Evolutionary conservation across 2,888 invertebrate genomes (phyloP), one percentile per base, ranked within the genome.

Genomic region (Thelaira solivaga): DNA sequence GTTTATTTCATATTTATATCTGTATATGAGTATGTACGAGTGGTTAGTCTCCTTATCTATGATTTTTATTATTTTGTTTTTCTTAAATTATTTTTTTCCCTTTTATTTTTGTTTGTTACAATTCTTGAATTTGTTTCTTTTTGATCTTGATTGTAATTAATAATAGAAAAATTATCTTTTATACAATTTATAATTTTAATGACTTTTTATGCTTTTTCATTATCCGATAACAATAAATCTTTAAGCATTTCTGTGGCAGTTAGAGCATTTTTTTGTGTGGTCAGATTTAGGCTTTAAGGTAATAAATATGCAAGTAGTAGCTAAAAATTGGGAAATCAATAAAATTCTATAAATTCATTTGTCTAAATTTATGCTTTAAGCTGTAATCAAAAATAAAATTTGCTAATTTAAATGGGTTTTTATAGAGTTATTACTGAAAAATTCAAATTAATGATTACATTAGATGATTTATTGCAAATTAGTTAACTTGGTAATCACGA

Each of bases 111-210:
- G 43, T 8, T 73, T 73, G 39, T 57, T 78, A 53, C 43, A 73
- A 29, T 55, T 71, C 39, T 20, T 49, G 8, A 34, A 24, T 36
- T 41, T 49, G 22, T 22, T 36, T 51, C 62, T 31, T n/a, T 36
- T 53, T 26, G n/a, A 78, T 78, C 77, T 69, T 62, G 77, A 78
- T 78, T 73, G 61, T 78, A 64, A 73, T 78, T 78, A 73, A 78
- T 78, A 78, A 78, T 59, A 59, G 24, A 49, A 59, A 69, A 29
- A 69, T 59, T 73, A 73, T 73, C 69, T 73, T 36, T 73, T 24
- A 41, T 16, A 65, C 57, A 64, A 78, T 78, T 78, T 73, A 73
- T 73, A 69, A 73, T 69, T 51, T 78, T 73, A 73, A 73, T 69
- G 64, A 45, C 20, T 64, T 69, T 69, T 64, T 36, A 51, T 59